phyloP scores from a whole-genome alignment of 2,888 invertebrate species.

The Philaethria dido region DNA sequence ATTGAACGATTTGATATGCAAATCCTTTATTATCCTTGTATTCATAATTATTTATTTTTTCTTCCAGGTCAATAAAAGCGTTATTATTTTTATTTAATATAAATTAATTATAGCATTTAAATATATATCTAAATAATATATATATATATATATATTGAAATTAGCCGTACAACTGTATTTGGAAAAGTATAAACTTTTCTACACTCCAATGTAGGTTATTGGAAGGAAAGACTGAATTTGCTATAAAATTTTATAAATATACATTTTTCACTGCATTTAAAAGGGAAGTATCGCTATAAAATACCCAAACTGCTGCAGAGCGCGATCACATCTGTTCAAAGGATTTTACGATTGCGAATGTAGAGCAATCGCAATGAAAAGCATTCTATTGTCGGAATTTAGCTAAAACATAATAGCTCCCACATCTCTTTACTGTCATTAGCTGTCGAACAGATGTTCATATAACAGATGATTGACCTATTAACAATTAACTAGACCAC shows the following conservation, averaged over 20 bases:
- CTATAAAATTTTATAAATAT: neutral
- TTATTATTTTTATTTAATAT: no score
- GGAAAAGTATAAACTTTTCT: no score
- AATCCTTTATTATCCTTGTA: constrained; percentile 62
- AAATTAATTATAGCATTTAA: no score
- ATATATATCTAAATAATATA: no score
- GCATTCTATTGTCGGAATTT: constrained; percentile 25
- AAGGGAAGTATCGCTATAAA: neutral
- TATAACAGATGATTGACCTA: constrained; percentile 56
- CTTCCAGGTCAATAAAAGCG: constrained; percentile 24
- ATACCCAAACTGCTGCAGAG: neutral
- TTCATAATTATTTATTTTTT: constrained; percentile 49
- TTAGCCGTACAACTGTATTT: no score
- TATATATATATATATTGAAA: no score
- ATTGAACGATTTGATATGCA: constrained; percentile 67
- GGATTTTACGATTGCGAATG: constrained; percentile 25
- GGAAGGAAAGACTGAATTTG: no score
- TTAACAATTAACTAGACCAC: constrained; percentile 52
- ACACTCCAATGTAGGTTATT: no score
- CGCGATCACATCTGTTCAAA: constrained; percentile 19
- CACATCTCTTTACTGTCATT: constrained; percentile 50
- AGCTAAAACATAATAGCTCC: constrained; percentile 43
- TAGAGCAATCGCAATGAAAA: constrained; percentile 18
- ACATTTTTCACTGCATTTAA: neutral
- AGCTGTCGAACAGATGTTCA: constrained; percentile 52